Base-by-base conservation (phyloP, 2,113 vertebrate genomes). In the Gorsachius goisagi region DNA sequence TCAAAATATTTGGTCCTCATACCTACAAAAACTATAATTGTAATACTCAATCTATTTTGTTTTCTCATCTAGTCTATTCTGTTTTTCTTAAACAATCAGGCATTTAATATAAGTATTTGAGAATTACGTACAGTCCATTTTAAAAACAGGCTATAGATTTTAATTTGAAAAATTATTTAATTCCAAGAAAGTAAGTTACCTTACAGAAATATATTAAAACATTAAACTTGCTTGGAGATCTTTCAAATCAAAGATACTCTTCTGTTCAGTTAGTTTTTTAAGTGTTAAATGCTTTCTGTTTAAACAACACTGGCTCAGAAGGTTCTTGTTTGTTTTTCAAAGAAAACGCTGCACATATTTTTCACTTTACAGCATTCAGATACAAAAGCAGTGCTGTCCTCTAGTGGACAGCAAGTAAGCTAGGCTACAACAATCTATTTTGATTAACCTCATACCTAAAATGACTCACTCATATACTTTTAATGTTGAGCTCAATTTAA, bases 321-420 rank as follows among this genome's bases (percentile, higher is more conserved):
- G 69, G 68, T 69, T 84, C 27, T n/a, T 85, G 79, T 93, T 97
- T 97, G 95, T 93, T 98, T 97, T 96, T 90, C 94, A 96, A 82
- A 94, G 85, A 97, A 95, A 97, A 89, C 5, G 81, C 95, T 87
- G 88, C 91, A 80, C 66, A 7, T 88, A 95, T 92, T 88, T 95
- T 79, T 90, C 27, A 85, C 77, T 93, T 93, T 69, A 92, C 69
- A 95, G 92, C 79, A 76, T 66, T 93, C 93, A 66, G 97, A 97
- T 97, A 97, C 96, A 99, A 97, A 99, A 99, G 98, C 99, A 98
- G 99, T 99, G 99, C 98, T 99, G 99, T 97, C 97, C 99, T 98
- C 99, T 99, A 98, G 98, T 99, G 99, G 97, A 96, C 81, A 95
- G 84, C 28, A 72, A 78, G 80, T 27, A 71, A 59, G 37, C 27